Base-by-base conservation (phyloP, 2,113 vertebrate genomes). In the Apus apus region DNA sequence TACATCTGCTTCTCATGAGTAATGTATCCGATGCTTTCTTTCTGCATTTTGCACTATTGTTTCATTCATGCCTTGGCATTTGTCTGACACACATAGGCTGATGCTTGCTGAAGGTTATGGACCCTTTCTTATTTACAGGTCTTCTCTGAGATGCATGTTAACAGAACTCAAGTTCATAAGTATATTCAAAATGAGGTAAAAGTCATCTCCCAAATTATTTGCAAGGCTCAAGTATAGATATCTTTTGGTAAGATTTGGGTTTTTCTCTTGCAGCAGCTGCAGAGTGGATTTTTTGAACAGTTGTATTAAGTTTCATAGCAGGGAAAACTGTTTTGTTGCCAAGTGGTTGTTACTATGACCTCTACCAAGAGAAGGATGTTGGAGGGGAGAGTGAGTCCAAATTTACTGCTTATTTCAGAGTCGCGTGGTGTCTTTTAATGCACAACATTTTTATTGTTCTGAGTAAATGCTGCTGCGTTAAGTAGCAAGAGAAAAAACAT, bases 181-280 rank as follows among this genome's bases (percentile, higher is more conserved):
- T 51, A 11, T 58, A 29, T 76, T 84, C 17, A 77, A 53, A 27
- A 17, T 30, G 56, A 82, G 3, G 27, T 82, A 73, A 85, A 94
- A 65, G 10, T 54, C 1, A 20, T 40, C 90, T 96, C 79, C 27
- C 50, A 81, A 32, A 50, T 64, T 50, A 78, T 85, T 93, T 96
- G 68, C 45, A 77, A 84, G 43, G 21, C 12, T 15, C 46, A 46
- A 36, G 25, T 76, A n/a, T 46, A 93, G 36, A 78, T 66, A 45
- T 34, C 27, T 66, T 0, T 40, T 65, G 36, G 48, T 91, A 71
- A 85, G 57, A 72, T 21, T 89, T 89, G 85, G 38, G 36, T 68
- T 81, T n/a, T 85, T 89, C 90, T 94, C 54, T 73, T 78, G 32
- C 65, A 84, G n/a, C 27, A 92, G 73, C 58, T 96, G 46, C 16